These are phyloP conservation scores for Dufourea novaeangliae DNA, from an alignment of 1,140 invertebrate genomes.

Conservation along the genomic window DNA sequence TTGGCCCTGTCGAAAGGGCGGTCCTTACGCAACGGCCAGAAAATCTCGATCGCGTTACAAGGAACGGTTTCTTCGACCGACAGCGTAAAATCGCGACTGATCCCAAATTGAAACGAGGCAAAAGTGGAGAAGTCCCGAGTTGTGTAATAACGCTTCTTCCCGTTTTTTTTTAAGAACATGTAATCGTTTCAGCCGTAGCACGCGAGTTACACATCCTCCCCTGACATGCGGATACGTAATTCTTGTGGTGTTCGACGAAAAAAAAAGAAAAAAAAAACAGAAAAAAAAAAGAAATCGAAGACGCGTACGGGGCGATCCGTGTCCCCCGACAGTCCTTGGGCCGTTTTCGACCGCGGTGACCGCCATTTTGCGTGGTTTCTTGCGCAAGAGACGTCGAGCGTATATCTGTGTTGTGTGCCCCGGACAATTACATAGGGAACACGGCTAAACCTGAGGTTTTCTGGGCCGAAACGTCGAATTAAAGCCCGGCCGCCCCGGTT, in stretches of 20 bases:
- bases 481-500: constrained; percentile 26
- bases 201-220: constrained; percentile 38
- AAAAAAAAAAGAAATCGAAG: constrained; percentile 21
- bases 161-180: constrained; percentile 41
- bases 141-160: constrained; percentile 46
- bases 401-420: not conserved
- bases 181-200: constrained; percentile 47
- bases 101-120: constrained; percentile 3
- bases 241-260: constrained; percentile 3
- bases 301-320: constrained; percentile 4
- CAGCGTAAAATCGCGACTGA: constrained; percentile 20
- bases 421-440: constrained; percentile 53
- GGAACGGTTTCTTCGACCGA: not conserved
- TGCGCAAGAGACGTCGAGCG: constrained; percentile 50
- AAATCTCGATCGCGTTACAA: constrained; percentile 33
- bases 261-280: no score
- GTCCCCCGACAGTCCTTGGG: constrained; percentile 26
- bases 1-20: not conserved
- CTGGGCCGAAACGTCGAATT: constrained; percentile 8
- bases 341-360: not conserved
- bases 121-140: constrained; percentile 33
- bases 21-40: constrained; percentile 20
- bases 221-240: constrained; percentile 7
- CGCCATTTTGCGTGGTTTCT: constrained; percentile 32
- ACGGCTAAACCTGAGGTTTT: constrained; percentile 31